Evolutionary conservation across 2,888 invertebrate species (phyloP), one percentile per base, ranked within the genome.

Genomic region (Coenonympha arcania): DNA sequence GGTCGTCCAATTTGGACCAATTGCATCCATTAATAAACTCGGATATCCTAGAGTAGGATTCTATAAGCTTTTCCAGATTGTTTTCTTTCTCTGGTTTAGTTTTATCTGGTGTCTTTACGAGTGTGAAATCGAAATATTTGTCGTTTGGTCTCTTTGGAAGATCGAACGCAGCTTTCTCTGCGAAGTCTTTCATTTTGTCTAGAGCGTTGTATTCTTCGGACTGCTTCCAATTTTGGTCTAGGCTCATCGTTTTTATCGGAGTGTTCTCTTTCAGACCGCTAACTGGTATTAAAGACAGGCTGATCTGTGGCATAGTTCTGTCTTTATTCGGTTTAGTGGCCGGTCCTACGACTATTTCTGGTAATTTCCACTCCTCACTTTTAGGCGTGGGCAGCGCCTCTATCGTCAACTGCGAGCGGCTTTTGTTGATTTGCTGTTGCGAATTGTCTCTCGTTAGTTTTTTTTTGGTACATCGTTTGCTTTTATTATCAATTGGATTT

Each of bases 401-500:
- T 63, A 86, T 86, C 56, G 81, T 86, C 60, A 86, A 72, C 71
- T 86, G 86, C 54, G 81, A 80, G 65, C 85, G 66, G 66, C 81
- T 84, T 72, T 79, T 82, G 84, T 85, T 83, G 81, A 86, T 85
- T 76, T 85, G 86, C 86, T 86, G 85, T 82, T 70, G 71, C 69
- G 68, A 73, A 81, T 75, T 65, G 57, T 67, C 59, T 59, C 52
- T 60, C 49, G 62, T 66, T 68, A 69, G 59, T 66, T 66, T 24
- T 59, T n/a, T n/a, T n/a, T n/a, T n/a, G n/a, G n/a, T n/a, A n/a
- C n/a, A n/a, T n/a, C n/a, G n/a, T n/a, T n/a, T n/a, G n/a, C n/a
- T 48, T 70, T 77, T 81, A 84, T 83, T 85, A 85, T 86, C 86
- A 86, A 86, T 85, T 81, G 70, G 77, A 79, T 69, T 68, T 67